Evolutionary conservation across 2,888 invertebrate species (phyloP), one percentile per base, ranked within the genome.

Genomic region (Pantelozetes paolii): DNA sequence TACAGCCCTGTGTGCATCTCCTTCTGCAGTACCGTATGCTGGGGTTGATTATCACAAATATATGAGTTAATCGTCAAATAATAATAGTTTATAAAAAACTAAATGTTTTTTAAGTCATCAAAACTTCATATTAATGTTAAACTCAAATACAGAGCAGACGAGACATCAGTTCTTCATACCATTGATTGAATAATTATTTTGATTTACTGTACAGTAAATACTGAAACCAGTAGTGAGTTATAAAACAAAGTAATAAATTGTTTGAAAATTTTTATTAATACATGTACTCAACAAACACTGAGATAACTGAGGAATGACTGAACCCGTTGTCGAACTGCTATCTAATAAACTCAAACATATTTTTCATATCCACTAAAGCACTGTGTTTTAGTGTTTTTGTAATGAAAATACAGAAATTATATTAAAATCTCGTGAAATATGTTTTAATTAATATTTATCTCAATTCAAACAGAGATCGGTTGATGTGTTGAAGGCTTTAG

Each of bases 361-460:
- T 15, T n/a, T 2, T 45, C 45, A 45, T 45, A 45, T 45, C 45
- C 15, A 15, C 15, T 2, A 45, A 15, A 45, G 45, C 15, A 11
- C 8, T 45, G 45, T 11, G 2, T 45, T 45, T 45, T 45, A 45
- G 15, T 45, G 15, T 45, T 36, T 36, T 36, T 8, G 36, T 36
- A n/a, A n/a, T n/a, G 45, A 45, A 45, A 45, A 45, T 45, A 45
- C 15, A 36, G 36, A 36, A 36, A 5, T 36, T 45, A 45, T 45
- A 45, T 45, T 15, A 6, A 45, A 11, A 13, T 45, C 18, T 54
- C 26, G 1, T 54, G 54, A 54, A 54, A 54, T 54, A 54, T 54
- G 54, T 54, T 54, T 54, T 54, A 54, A 54, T 54, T 54, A 54
- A 54, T 54, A 26, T 54, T 54, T 54, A 54, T 54, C 54, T 18